Evolutionary conservation across 2,113 vertebrate genomes (phyloP), one percentile per base, ranked within the genome.

Genomic region (Pollachius pollachius): DNA sequence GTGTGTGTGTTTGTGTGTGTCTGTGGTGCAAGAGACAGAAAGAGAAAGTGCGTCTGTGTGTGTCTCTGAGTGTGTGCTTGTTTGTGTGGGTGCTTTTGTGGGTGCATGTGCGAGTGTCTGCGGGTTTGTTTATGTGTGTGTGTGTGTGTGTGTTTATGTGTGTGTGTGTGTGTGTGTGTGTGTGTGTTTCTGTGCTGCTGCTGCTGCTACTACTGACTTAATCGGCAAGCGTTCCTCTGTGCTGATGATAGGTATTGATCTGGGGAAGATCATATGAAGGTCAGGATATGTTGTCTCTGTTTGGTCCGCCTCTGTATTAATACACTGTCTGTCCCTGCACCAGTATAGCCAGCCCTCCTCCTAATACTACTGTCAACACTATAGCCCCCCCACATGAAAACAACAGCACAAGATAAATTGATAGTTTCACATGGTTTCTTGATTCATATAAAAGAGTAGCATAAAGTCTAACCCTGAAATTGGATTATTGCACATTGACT

Each of bases 211-310:
- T 76, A 57, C 82, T 80, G 80, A 76, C 82, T 89, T 84, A 84
- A 89, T 88, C 89, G 85, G 79, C 81, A 73, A 81, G 80, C n/a
- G 70, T 77, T 81, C 70, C 79, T 84, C 85, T 77, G 82, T 12
- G 18, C 67, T 81, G 86, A 89, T 88, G 88, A 85, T 84, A 83
- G 41, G 81, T 90, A 91, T 91, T 85, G 88, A 90, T 90, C 84
- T 85, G 80, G 64, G 82, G 82, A 86, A 87, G 87, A 89, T 85
- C 85, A 85, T 83, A 16, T 85, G 84, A 90, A 91, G 88, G 88
- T 89, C 83, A 83, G 80, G 82, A 83, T 83, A 52, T 81, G 78
- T 83, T 81, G 84, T 84, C 85, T 85, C 79, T 78, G 76, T 81
- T 80, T 75, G 71, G 59, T 57, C 30, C 9, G 56, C 69, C 78